phyloP scores from a whole-genome alignment of 1,140 invertebrate genomes.

The Babylonia areolata region DNA sequence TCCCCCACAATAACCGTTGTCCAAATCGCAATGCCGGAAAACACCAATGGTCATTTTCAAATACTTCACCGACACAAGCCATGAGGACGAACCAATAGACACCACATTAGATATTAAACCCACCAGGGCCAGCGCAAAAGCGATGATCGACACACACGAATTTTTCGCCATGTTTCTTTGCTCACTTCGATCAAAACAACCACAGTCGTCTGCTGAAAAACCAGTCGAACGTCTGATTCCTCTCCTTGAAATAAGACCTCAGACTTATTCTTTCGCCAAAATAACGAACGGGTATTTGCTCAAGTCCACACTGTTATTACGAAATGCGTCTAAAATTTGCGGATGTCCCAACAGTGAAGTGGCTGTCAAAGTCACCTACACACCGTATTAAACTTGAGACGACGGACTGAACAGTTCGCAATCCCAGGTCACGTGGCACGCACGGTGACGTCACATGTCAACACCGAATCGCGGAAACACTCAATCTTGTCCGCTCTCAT shows the following conservation, averaged over 20 bases:
- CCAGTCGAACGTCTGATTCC: too few relatives aligned
- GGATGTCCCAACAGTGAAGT: neutral
- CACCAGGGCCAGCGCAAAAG: neutral
- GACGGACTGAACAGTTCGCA: neutral
- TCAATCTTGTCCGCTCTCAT: neutral
- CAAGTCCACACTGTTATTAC: neutral
- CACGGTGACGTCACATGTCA: constrained; percentile 25
- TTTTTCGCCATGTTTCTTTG: constrained; percentile 12
- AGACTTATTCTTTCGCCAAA: neutral
- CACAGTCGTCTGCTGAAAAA: neutral
- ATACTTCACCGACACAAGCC: constrained; percentile 15
- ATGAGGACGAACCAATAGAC: neutral
- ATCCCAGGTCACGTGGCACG: constrained; percentile 22
- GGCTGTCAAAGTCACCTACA: constrained; percentile 13
- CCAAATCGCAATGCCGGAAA: constrained; percentile 21
- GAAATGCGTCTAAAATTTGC: neutral
- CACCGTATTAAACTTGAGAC: neutral
- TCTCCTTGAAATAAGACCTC: neutral
- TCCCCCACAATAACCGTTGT: constrained; percentile 9
- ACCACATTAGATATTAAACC: neutral
- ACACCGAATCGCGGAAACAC: neutral
- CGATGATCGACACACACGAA: neutral
- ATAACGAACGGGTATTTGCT: neutral
- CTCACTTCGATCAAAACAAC: neutral
- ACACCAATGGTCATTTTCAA: constrained; percentile 22